phyloP scores from a whole-genome alignment of 2,797 vertebrate species.

The Onychomys arenicola region DNA sequence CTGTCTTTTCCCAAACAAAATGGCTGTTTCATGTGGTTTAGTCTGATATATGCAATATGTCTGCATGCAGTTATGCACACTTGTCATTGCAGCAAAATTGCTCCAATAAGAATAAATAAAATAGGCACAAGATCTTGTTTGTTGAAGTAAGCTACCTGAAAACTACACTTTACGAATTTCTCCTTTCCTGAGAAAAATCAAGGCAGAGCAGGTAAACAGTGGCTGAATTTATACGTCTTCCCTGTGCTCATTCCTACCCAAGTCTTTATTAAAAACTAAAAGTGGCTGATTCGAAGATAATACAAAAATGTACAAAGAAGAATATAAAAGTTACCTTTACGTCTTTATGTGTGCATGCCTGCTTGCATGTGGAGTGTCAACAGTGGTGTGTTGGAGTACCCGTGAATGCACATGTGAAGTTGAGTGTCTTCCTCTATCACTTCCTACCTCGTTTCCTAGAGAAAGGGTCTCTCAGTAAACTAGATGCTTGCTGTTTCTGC shows the following conservation, averaged over 20 bases:
- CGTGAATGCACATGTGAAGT: not conserved
- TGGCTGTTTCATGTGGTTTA: not conserved
- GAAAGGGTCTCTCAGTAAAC: not conserved
- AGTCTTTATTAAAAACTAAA: constrained; percentile 43
- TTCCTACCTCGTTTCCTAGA: not conserved
- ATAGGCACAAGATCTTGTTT: not conserved
- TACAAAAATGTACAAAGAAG: not conserved
- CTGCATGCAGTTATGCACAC: not conserved
- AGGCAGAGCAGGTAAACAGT: not conserved
- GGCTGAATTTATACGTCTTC: not conserved
- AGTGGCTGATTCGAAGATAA: not conserved
- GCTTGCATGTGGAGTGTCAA: not conserved
- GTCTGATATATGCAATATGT: not conserved
- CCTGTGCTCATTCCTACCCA: constrained; percentile 16
- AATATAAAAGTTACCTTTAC: constrained; percentile 7
- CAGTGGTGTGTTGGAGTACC: not conserved
- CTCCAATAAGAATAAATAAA: not conserved
- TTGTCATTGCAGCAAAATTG: not conserved
- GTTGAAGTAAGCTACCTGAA: not conserved
- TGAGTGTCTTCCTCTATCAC: not conserved
- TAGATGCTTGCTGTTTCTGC: not conserved
- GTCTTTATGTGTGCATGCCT: not conserved
- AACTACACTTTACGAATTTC: not conserved
- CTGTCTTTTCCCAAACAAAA: not conserved
- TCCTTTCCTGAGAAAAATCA: constrained; percentile 42